Evolutionary conservation across 2,888 invertebrate species (phyloP), one percentile per base, ranked within the genome.

Genomic region (Tetranychus piercei): DNA sequence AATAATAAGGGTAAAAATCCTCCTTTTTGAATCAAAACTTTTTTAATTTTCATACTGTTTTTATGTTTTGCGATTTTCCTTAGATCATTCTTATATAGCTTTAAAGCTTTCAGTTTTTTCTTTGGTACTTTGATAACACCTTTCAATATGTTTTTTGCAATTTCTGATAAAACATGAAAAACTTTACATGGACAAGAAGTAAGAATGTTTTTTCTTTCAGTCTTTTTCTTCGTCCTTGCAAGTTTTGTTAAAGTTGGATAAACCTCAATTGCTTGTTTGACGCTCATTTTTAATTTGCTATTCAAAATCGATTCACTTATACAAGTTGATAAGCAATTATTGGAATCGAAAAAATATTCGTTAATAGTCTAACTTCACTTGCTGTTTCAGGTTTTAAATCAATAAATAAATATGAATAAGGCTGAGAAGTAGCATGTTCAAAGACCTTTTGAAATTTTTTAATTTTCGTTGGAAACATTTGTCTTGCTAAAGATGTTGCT

Each of bases 1-100:
- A 67, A n/a, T 67, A 67, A 22, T 67, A n/a, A 11, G 22, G 67
- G 67, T 67, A 67, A 67, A 67, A n/a, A 11, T 9, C 67, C 67
- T 18, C 67, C 67, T 11, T n/a, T 8, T 67, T 67, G 67, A 1
- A 67, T 8, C n/a, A 67, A 22, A 22, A 67, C n/a, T 22, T 3
- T 67, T 22, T 22, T 67, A 1, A 9, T 22, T 18, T n/a, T n/a
- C 1, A 18, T 4, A n/a, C 11, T 11, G 1, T 11, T 18, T 18
- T 8, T 22, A 4, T 67, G 9, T 67, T 22, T 67, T 18, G 67
- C n/a, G 8, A 67, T 9, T 67, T 67, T 67, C 22, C 67, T 4
- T n/a, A 67, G 8, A 22, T 18, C n/a, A n/a, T 11, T 67, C n/a
- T 67, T n/a, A 67, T 67, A n/a, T 67, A n/a, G 67, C n/a, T 67